Evolutionary conservation across 2,888 invertebrate species (phyloP).

Genomic region (Cryptocheilus praepositus): DNA sequence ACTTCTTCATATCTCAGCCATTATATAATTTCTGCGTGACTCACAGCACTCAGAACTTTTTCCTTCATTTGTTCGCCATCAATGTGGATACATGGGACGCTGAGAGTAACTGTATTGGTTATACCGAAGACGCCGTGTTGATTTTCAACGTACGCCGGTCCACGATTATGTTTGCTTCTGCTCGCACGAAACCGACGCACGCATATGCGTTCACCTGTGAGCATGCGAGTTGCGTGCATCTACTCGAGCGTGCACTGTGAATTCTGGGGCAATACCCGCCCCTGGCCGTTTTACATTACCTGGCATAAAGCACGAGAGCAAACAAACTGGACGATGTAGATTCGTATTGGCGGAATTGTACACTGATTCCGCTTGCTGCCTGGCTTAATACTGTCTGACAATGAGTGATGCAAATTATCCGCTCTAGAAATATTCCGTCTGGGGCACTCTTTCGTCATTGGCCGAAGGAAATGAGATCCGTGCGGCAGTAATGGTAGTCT

Average conservation of each 20-base stretch:
- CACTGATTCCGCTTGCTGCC: slow-evolving; percentile 18
- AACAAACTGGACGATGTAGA: slow-evolving; percentile 36
- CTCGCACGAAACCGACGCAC: slow-evolving; percentile 20
- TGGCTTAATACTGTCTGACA: slow-evolving; percentile 3
- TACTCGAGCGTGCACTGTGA: not conserved
- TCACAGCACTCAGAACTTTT: too few species aligned
- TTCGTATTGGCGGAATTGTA: slow-evolving; percentile 24
- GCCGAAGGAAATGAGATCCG: too few species aligned
- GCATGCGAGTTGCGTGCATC: not conserved
- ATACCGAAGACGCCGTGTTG: slow-evolving; percentile 38
- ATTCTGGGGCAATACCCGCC: slow-evolving; percentile 19
- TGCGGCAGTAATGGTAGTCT: too few species aligned
- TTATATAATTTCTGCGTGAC: too few species aligned
- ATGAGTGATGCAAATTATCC: too few species aligned
- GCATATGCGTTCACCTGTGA: not conserved
- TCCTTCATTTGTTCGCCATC: too few species aligned
- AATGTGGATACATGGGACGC: slow-evolving; percentile 5
- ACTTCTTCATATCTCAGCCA: too few species aligned
- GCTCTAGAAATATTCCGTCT: too few species aligned
- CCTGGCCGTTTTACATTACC: slow-evolving; percentile 39
- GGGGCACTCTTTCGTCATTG: too few species aligned
- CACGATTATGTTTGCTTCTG: slow-evolving; percentile 36
- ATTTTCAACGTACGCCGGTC: slow-evolving; percentile 39
- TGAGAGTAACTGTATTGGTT: slow-evolving; percentile 15
- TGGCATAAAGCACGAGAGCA: slow-evolving; percentile 26